Percentiles rank a stretch among this genome's conserved stretches.
These are phyloP conservation scores for Vimba vimba DNA, from an alignment of 2,113 vertebrate species.

Conservation along the genomic window DNA sequence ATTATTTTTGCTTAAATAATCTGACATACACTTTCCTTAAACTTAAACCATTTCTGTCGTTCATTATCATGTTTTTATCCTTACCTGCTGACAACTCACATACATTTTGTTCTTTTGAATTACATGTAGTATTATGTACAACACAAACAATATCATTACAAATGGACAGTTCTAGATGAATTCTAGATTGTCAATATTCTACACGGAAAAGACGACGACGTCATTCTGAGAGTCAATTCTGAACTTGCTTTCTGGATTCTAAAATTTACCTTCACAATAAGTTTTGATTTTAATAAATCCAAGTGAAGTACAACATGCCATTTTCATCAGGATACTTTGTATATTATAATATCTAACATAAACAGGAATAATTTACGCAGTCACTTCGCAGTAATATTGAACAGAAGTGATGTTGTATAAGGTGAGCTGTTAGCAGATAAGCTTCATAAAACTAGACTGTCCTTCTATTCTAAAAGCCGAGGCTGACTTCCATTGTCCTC, in stretches of 20 bases:
- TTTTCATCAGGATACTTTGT: neutral
- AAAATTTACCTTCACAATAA: neutral
- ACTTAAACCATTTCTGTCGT: slow-evolving; percentile 18
- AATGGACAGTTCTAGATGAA: neutral
- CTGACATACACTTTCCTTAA: slow-evolving; percentile 60
- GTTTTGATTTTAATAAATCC: neutral
- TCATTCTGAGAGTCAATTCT: neutral
- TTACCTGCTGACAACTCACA: slow-evolving; percentile 2
- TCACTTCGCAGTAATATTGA: neutral
- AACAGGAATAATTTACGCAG: neutral
- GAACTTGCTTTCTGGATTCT: neutral
- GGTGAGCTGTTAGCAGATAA: slow-evolving; percentile 34
- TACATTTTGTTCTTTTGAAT: neutral
- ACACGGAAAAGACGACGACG: neutral
- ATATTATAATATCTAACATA: neutral
- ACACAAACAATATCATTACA: neutral
- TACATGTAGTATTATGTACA: neutral
- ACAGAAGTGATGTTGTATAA: neutral
- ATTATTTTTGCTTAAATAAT: slow-evolving; percentile 67
- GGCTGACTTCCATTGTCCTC: slow-evolving; percentile 3
- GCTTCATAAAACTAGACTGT: neutral
- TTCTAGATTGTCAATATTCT: neutral
- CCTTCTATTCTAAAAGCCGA: neutral
- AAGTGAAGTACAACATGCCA: neutral
- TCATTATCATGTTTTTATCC: neutral